Base-by-base conservation (phyloP, 2,797 vertebrate species). In the Callimico goeldii region DNA sequence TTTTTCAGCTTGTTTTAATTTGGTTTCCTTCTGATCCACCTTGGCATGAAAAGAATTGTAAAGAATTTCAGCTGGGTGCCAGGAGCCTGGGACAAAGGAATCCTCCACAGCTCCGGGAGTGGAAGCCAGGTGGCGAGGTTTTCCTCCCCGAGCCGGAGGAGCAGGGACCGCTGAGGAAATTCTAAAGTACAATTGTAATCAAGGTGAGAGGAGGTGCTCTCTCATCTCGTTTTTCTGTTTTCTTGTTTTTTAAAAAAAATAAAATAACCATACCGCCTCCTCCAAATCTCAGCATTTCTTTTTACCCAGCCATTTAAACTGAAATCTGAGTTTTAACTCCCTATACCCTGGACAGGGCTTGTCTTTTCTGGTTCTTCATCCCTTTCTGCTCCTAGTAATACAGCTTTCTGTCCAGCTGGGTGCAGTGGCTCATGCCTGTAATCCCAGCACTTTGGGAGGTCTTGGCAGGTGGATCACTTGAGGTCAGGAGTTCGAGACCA, bases 1-100 rank as follows among this genome's bases (percentile, higher is more conserved):
- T 85, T 96, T 80, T 95, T 83, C 88, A 15, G 48, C 33, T 22
- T 12, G 13, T 88, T 96, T 85, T 2, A 28, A 80, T 98, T 94
- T 85, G 14, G 57, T 90, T 97, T 77, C 96, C 83, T 77, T 94
- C 46, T 85, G 75, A 84, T 20, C 93, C 26, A 0, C 2, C 3
- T 64, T 0, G 24, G 84, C 77, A 30, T 8, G 33, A 30, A 50
- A 85, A 91, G 70, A 79, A 14, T 1, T 0, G 12, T 22, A 22
- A 72, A 80, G 13, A 13, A 82, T 85, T 41, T n/a, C 88, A 46
- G 4, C 64, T 10, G 30, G 20, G 30, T 41, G 41, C 50, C 87
- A 5, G 36, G 46, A 88, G 17, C 48, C 19, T 24, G 24, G 84
- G 84, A 91, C 92, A 12, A 58, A 88, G 79, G 36, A 22, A 4